Percentiles rank a stretch among this genome's conserved stretches.
Evolutionary conservation across 2,888 invertebrate species (phyloP).

Genomic region (Stramonita haemastoma): DNA sequence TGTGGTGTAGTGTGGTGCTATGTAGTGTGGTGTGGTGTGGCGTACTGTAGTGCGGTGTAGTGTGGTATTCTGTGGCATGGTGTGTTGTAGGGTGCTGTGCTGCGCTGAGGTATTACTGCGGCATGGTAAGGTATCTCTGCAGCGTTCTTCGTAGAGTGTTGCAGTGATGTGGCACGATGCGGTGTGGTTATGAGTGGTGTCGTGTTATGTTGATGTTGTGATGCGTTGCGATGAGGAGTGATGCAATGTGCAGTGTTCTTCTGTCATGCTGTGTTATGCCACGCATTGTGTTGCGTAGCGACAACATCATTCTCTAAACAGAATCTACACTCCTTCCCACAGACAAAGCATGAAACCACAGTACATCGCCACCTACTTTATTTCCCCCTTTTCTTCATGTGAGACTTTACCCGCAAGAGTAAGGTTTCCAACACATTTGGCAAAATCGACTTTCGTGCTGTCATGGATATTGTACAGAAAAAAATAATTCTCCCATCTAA

Average conservation of each 20-base stretch:
- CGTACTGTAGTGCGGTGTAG: neutral
- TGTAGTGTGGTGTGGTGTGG: neutral
- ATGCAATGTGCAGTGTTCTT: neutral
- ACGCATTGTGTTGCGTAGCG: too few species aligned
- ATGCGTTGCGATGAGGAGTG: neutral
- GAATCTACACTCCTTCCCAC: too few species aligned
- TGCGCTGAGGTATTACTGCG: neutral
- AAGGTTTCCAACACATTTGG: too few species aligned
- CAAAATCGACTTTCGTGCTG: too few species aligned
- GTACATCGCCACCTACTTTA: too few species aligned
- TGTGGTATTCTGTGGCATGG: neutral
- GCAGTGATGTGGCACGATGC: neutral
- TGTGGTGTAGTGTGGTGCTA: neutral
- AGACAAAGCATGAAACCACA: too few species aligned
- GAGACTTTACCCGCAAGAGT: too few species aligned
- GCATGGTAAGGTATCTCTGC: neutral
- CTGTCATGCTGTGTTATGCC: too few species aligned
- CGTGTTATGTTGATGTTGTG: neutral
- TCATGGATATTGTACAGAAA: too few species aligned
- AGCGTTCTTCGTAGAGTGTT: neutral
- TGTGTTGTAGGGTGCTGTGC: neutral
- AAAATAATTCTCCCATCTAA: too few species aligned
- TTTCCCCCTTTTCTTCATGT: too few species aligned
- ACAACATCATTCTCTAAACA: too few species aligned
- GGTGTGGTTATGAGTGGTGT: neutral